These are phyloP conservation scores for Ommatoiulus sabulosus DNA, from an alignment of 2,888 invertebrate genomes.

Conservation along the genomic window DNA sequence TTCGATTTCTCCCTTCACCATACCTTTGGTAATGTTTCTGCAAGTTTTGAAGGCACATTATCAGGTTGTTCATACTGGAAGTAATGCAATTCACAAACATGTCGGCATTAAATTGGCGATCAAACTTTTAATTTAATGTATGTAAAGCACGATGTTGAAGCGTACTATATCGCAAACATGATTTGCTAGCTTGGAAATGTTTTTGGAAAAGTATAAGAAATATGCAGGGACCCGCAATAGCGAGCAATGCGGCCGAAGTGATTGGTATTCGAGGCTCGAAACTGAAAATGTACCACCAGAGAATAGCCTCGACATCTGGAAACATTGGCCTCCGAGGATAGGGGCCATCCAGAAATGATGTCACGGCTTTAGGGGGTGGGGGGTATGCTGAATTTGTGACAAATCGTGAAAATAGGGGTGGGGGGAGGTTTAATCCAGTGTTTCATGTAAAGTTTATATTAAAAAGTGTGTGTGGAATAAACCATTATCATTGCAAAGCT, in stretches of 20 bases:
- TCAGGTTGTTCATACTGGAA: not conserved
- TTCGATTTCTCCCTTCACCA: not conserved
- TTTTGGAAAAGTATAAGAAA: not conserved
- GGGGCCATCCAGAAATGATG: no score
- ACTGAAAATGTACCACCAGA: not conserved
- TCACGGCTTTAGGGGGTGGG: no score
- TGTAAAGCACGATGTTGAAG: not conserved
- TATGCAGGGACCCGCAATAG: not conserved
- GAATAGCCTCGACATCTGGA: not conserved
- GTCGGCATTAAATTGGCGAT: not conserved
- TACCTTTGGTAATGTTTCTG: not conserved
- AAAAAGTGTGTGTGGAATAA: no score
- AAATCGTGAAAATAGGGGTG: no score
- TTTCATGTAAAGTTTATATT: no score
- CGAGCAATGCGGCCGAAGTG: not conserved
- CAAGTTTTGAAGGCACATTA: not conserved
- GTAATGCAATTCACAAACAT: not conserved
- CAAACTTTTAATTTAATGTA: not conserved
- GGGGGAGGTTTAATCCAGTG: no score
- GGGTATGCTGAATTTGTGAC: no score
- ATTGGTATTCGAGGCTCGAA: not conserved
- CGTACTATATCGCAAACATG: not conserved
- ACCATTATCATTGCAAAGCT: no score
- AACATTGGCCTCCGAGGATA: no score
- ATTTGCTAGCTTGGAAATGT: slow-evolving; percentile 20